These are phyloP conservation scores for Metacarcinus magister DNA, from an alignment of 2,888 invertebrate species.

Conservation along the genomic window DNA sequence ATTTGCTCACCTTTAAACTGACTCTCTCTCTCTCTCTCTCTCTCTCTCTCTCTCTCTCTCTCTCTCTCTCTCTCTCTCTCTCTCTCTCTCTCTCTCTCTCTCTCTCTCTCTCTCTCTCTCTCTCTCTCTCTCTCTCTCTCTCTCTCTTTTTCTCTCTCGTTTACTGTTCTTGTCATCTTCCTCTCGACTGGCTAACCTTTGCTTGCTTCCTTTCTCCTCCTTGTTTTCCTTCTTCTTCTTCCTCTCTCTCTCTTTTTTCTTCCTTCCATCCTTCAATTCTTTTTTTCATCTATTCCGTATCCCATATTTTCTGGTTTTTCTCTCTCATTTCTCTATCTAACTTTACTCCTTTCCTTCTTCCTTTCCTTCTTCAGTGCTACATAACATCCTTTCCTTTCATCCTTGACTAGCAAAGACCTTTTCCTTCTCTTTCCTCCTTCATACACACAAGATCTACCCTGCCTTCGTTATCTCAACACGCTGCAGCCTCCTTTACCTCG, in stretches of 20 bases:
- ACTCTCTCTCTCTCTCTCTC: slow-evolving; percentile 35
- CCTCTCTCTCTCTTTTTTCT: not conserved
- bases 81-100: not conserved
- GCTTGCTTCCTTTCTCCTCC: not conserved
- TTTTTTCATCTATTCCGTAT: not conserved
- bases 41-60: slow-evolving; percentile 34
- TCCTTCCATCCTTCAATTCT: not conserved
- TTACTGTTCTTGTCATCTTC: not conserved
- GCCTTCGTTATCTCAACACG: not conserved
- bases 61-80: slow-evolving; percentile 39
- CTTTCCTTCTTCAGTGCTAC: no score
- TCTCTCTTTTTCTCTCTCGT: not conserved
- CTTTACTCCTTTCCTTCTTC: not conserved
- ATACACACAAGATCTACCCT: no score
- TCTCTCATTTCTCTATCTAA: not conserved
- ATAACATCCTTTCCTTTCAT: no score
- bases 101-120: not conserved
- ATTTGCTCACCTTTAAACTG: not conserved
- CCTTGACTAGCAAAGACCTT: no score
- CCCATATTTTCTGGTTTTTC: not conserved
- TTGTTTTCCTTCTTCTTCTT: not conserved
- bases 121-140: not conserved
- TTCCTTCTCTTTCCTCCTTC: no score
- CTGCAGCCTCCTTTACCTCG: not conserved
- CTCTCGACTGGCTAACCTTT: not conserved